Evolutionary conservation across 1,140 invertebrate species (phyloP), one percentile per base, ranked within the genome.

Genomic region (Ruditapes philippinarum): DNA sequence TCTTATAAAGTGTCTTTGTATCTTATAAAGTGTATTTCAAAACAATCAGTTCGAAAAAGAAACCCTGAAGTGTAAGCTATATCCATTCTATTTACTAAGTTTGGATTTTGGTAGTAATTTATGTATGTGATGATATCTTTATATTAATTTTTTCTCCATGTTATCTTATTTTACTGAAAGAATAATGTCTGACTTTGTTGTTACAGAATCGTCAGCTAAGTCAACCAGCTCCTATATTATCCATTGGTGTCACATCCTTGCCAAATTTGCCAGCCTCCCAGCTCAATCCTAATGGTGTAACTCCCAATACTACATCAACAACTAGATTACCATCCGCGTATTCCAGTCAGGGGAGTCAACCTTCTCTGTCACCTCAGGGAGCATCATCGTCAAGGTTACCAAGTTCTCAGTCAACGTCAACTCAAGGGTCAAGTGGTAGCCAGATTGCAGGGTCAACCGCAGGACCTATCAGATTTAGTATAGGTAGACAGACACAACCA

Each of bases 391-490:
- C 74, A 33, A 31, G 74, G 38, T 14, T 78, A 22, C 45, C 25
- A 1, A 22, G 14, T 5, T 31, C 28, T 14, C 74, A 78, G 4
- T 36, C 31, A 12, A n/a, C 57, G 2, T 49, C 31, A 42, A 7
- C 38, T 42, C 62, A 60, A 36, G 68, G 57, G 22, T 19, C 22
- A 22, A 4, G 33, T 19, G 22, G 11, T n/a, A 57, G 42, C 45
- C 38, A 40, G 73, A 12, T 45, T 45, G 19, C 65, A 33, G n/a
- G 19, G 45, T 0, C 84, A 80, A 14, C 92, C 45, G 89, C 22
- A 49, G 78, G 86, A 65, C 88, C 92, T 51, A 90, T 92, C 49
- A 82, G 83, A 51, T 92, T 92, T 49, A 91, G 68, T 49, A 85
- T 91, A 22, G 83, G 74, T 60, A 80, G 65, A 83, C 90, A 81